These are phyloP conservation scores for Drosophila varians DNA, from an alignment of 1,140 invertebrate species.

Conservation along the genomic window DNA sequence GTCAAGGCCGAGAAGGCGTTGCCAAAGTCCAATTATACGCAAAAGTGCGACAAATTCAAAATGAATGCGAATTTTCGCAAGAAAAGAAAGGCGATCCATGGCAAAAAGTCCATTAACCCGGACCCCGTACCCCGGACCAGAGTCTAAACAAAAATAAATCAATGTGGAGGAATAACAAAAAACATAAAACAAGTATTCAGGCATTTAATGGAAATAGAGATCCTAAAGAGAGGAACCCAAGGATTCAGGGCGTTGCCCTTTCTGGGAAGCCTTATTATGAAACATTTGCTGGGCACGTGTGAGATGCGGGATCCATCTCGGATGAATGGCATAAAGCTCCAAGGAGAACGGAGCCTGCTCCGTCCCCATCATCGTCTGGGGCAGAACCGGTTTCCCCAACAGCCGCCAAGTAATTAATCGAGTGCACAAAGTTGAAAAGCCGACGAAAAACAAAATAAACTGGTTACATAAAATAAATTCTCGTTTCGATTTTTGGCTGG, in stretches of 20 bases:
- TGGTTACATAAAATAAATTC: slow-evolving; percentile 67
- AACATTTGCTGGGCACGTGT: slow-evolving; percentile 28
- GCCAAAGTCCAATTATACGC: slow-evolving; percentile 35
- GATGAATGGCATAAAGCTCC: slow-evolving; percentile 1
- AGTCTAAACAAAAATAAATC: too few relatives aligned
- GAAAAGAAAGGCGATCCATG: not conserved
- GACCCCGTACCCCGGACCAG: too few relatives aligned
- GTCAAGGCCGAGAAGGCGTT: slow-evolving; percentile 36
- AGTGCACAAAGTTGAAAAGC: slow-evolving; percentile 15
- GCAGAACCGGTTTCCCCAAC: slow-evolving; percentile 30
- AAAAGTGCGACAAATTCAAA: slow-evolving; percentile 36
- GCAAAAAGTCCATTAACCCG: slow-evolving; percentile 4
- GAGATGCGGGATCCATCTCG: slow-evolving; percentile 26
- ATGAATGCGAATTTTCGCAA: not conserved
- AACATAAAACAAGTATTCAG: too few relatives aligned
- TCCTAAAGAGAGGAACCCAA: not conserved
- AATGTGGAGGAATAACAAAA: too few relatives aligned
- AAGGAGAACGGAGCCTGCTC: not conserved
- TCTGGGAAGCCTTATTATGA: not conserved
- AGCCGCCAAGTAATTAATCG: slow-evolving; percentile 38
- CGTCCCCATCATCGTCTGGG: not conserved
- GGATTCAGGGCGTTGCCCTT: slow-evolving; percentile 22
- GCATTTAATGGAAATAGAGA: too few relatives aligned
- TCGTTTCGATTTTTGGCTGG: slow-evolving; percentile 23
- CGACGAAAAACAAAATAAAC: slow-evolving; percentile 32